phyloP scores from a whole-genome alignment of 92 coral and sea anemone species.

The Siderastrea siderea region DNA sequence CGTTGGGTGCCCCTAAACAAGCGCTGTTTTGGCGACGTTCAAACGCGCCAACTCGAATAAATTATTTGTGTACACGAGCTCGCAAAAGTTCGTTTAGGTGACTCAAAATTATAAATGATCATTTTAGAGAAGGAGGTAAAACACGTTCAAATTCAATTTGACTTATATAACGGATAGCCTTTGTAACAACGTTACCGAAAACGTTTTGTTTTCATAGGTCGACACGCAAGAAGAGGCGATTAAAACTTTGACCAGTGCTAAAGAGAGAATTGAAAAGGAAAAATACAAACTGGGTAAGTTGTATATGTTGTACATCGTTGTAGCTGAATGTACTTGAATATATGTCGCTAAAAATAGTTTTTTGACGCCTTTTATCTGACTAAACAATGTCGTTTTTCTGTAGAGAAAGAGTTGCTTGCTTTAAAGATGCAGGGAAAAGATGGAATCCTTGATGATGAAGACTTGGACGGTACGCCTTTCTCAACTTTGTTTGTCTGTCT shows the following conservation, averaged over 20 bases:
- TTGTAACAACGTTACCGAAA: too few species aligned
- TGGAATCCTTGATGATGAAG: conserved; percentile 32
- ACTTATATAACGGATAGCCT: background rate
- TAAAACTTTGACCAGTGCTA: conserved; percentile 72
- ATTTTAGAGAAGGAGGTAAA: too few species aligned
- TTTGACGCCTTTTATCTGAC: background rate
- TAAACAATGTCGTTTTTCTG: background rate
- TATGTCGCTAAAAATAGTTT: background rate
- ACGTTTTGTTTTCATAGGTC: conserved; percentile 46
- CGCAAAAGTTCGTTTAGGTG: too few species aligned
- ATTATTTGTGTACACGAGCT: too few species aligned
- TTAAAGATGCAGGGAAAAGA: conserved; percentile 70
- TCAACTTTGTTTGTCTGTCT: background rate
- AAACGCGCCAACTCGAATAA: too few species aligned
- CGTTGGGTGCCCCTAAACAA: too few species aligned
- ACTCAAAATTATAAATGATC: too few species aligned
- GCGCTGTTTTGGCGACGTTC: too few species aligned
- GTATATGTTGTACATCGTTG: background rate
- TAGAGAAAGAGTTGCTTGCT: conserved; percentile 83
- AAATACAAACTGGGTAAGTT: conserved; percentile 76
- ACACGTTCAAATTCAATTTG: too few species aligned
- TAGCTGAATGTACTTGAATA: background rate
- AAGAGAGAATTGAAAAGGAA: conserved; percentile 73
- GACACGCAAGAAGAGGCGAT: conserved; percentile 90
- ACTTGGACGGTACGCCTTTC: conserved; percentile 61